These are phyloP conservation scores for Trissonchulus sp. DNA, from an alignment of 2,888 invertebrate species.

Conservation along the genomic window DNA sequence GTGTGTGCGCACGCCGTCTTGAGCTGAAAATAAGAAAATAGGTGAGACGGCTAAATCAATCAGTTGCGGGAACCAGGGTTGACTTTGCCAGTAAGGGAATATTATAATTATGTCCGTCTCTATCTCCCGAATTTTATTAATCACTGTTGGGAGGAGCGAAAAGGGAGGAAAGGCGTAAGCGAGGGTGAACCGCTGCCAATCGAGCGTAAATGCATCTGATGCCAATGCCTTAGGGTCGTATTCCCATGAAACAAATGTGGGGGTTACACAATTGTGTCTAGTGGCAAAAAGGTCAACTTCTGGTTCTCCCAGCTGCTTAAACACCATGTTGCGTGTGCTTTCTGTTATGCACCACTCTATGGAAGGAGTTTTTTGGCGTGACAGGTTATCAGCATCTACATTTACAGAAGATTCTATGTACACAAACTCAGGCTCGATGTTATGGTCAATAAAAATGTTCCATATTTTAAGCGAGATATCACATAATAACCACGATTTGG, in stretches of 20 bases:
- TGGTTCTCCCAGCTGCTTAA: background rate
- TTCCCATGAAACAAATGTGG: background rate
- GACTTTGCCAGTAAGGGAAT: no score
- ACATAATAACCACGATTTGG: background rate
- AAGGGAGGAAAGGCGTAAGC: background rate
- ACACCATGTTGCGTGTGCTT: background rate
- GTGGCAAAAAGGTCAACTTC: background rate
- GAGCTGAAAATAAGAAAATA: no score
- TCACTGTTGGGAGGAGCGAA: background rate
- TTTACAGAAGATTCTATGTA: background rate
- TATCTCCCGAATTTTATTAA: no score
- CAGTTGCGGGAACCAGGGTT: no score
- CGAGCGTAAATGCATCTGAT: background rate
- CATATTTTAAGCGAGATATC: background rate
- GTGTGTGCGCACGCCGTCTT: no score
- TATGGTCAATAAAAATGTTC: background rate
- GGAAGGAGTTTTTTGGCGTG: background rate
- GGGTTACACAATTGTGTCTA: background rate
- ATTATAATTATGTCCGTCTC: no score
- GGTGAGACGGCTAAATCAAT: no score
- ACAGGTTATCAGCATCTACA: background rate
- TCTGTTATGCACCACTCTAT: background rate
- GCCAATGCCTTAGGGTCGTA: background rate
- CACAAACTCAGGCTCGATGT: background rate
- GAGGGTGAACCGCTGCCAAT: background rate